phyloP scores from a whole-genome alignment of 2,113 vertebrate species.

The Setophaga petechia region DNA sequence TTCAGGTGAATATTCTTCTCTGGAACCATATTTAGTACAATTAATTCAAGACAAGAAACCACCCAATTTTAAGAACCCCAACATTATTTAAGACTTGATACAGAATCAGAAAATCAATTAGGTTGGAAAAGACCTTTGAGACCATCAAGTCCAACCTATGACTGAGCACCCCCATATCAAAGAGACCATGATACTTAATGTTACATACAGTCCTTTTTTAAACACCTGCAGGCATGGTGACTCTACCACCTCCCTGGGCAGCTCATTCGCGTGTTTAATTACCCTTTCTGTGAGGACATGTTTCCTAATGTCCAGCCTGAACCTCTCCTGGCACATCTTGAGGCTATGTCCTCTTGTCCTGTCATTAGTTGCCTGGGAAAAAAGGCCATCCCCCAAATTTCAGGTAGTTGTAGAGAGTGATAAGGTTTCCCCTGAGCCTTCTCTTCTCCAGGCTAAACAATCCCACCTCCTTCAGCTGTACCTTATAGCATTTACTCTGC shows the following conservation, averaged over 20 bases:
- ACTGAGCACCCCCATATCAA: background rate
- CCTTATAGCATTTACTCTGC: background rate
- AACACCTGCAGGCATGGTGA: background rate
- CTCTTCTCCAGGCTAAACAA: background rate
- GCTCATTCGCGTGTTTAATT: background rate
- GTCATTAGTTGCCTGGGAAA: no score
- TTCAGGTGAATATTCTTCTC: background rate
- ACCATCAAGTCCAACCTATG: fast-evolving
- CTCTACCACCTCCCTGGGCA: background rate
- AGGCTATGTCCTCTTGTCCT: background rate
- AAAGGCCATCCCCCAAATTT: background rate
- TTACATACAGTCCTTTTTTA: background rate
- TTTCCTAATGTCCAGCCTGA: background rate
- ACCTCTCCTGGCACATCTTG: background rate
- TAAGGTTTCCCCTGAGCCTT: background rate
- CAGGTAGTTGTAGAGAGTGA: background rate
- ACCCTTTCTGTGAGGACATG: background rate
- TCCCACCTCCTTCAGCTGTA: background rate
- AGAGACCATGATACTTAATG: background rate
- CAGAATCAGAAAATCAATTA: background rate
- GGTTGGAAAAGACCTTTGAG: background rate
- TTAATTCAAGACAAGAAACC: background rate
- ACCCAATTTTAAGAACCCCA: background rate
- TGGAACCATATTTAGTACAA: background rate
- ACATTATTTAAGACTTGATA: background rate